These are phyloP conservation scores for Neoniphon sammara DNA, from an alignment of 2,797 vertebrate species.

Conservation along the genomic window DNA sequence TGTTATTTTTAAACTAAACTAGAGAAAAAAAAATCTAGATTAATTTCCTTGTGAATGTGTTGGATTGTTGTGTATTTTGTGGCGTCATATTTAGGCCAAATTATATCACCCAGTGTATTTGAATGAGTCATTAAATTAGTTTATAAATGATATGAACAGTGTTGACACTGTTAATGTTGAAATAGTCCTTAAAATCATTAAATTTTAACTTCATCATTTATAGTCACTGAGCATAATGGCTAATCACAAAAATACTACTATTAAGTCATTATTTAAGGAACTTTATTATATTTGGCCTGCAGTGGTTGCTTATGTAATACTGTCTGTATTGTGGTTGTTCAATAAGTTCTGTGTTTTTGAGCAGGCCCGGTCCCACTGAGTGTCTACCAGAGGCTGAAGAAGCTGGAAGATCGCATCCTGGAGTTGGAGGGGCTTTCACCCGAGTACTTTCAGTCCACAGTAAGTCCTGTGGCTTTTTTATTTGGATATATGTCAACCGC, in stretches of 20 bases:
- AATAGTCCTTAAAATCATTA: no score
- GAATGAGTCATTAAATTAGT: no score
- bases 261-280: neutral
- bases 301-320: neutral
- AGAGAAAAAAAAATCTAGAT: no score
- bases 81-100: no score
- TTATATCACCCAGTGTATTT: no score
- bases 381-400: constrained; percentile 97
- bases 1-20: neutral
- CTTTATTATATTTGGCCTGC: neutral
- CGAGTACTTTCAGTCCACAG: constrained; percentile 95
- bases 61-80: no score
- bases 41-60: no score
- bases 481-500: constrained; percentile 5
- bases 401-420: constrained; percentile 96
- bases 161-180: no score
- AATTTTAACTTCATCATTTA: no score
- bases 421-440: constrained; percentile 98
- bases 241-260: neutral
- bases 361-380: constrained; percentile 93
- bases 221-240: no score
- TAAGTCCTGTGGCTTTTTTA: constrained; percentile 79
- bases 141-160: no score
- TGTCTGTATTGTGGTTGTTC: neutral
- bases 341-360: constrained; percentile 59